Evolutionary conservation across 2,888 invertebrate genomes (phyloP).

Genomic region (Pachydiplax longipennis): DNA sequence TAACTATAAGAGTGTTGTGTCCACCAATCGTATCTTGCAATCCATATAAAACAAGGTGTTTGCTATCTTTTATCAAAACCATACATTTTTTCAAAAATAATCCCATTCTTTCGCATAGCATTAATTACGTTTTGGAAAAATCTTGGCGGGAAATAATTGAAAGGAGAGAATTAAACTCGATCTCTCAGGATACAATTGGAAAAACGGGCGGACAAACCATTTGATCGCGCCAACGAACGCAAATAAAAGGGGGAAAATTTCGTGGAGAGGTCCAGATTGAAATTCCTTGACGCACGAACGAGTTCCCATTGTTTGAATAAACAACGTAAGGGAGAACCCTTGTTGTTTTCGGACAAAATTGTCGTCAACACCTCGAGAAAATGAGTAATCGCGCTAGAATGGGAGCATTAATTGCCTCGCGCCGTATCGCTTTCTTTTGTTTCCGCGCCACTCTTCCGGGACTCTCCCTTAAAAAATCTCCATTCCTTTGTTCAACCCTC

Average conservation of each 20-base stretch:
- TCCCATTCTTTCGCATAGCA: background rate
- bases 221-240: background rate
- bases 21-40: too few relatives aligned
- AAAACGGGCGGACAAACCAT: background rate
- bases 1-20: too few relatives aligned
- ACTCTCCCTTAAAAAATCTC: slow-evolving; percentile 28
- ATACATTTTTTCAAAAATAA: too few relatives aligned
- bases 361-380: slow-evolving; percentile 28
- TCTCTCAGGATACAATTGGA: slow-evolving; percentile 2
- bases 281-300: slow-evolving; percentile 36
- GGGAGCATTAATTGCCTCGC: slow-evolving; percentile 18
- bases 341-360: background rate
- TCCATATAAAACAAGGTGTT: too few relatives aligned
- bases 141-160: slow-evolving; percentile 15
- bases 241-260: slow-evolving; percentile 27
- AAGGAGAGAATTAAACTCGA: slow-evolving; percentile 3
- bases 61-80: too few relatives aligned
- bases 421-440: slow-evolving; percentile 28
- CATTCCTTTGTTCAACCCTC: slow-evolving; percentile 47
- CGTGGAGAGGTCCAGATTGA: slow-evolving; percentile 27
- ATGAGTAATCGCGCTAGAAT: slow-evolving; percentile 14
- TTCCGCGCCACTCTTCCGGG: slow-evolving; percentile 45
- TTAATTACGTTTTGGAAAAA: background rate
- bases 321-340: background rate
- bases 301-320: slow-evolving; percentile 35